These are phyloP conservation scores for Pachyuromys duprasi DNA, from an alignment of 2,797 vertebrate genomes.

Conservation along the genomic window DNA sequence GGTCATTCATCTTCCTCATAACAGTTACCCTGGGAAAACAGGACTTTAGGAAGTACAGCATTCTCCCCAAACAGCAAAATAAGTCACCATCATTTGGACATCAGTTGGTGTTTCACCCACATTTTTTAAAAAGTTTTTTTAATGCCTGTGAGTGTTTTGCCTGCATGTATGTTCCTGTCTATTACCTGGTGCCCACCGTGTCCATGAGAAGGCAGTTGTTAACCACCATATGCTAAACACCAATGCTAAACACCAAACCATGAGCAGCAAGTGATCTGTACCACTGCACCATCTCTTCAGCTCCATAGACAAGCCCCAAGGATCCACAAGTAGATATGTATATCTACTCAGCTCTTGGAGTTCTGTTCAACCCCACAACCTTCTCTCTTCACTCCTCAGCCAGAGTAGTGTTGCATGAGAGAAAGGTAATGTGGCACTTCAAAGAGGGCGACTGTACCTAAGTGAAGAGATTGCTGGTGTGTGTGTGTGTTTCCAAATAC, in stretches of 20 bases:
- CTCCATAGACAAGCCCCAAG: not conserved
- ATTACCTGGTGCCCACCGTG: not conserved
- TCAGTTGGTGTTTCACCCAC: not conserved
- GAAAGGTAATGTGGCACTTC: not conserved
- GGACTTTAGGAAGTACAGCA: not conserved
- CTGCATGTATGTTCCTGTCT: not conserved
- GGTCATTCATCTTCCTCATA: not conserved
- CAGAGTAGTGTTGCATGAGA: not conserved
- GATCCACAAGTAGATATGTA: not conserved
- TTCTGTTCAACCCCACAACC: not conserved
- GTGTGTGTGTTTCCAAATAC: not conserved
- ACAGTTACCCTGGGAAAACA: not conserved
- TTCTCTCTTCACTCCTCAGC: not conserved
- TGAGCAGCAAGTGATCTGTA: not conserved
- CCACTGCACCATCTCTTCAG: not conserved
- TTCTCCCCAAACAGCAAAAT: not conserved
- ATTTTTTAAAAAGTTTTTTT: not conserved
- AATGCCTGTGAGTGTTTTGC: not conserved
- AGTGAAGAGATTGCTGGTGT: not conserved
- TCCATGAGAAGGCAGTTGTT: not conserved
- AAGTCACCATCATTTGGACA: not conserved
- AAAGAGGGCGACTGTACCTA: not conserved
- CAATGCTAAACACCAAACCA: not conserved
- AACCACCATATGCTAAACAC: not conserved
- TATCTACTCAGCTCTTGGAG: not conserved